These are phyloP conservation scores for Triplophysa siluroides DNA, from an alignment of 2,113 vertebrate species.

Conservation along the genomic window DNA sequence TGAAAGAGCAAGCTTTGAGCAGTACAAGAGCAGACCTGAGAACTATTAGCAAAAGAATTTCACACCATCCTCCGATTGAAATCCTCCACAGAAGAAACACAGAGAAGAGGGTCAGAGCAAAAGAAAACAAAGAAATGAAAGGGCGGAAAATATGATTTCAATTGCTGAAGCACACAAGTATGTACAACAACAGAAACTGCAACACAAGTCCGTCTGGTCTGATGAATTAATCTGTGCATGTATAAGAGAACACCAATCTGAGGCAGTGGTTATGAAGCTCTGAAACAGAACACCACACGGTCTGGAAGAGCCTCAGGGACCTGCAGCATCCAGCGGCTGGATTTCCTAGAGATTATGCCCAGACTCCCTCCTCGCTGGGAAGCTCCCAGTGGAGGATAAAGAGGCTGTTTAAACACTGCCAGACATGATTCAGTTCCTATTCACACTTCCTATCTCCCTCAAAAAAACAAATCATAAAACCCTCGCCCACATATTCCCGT, in stretches of 20 bases:
- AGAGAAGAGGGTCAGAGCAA: background rate
- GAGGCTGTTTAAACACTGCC: conserved; percentile 73
- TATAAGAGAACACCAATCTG: conserved; percentile 42
- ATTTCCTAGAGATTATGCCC: conserved; percentile 71
- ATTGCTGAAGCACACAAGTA: conserved; percentile 1
- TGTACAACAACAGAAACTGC: conserved; percentile 2
- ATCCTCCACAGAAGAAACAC: background rate
- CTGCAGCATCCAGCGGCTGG: conserved; percentile 64
- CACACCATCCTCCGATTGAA: background rate
- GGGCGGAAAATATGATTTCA: background rate
- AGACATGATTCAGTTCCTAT: conserved; percentile 69
- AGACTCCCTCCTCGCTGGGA: conserved; percentile 71
- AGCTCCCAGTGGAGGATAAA: conserved; percentile 75
- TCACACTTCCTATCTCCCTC: conserved; percentile 74
- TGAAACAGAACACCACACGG: conserved; percentile 71
- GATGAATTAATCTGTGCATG: conserved; percentile 31
- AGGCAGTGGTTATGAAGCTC: conserved; percentile 46
- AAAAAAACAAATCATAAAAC: conserved; percentile 76
- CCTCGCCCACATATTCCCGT: conserved; percentile 53
- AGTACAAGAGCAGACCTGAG: background rate
- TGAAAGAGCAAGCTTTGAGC: background rate
- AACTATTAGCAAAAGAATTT: conserved; percentile 16
- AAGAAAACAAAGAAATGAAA: background rate
- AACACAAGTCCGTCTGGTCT: conserved; percentile 39
- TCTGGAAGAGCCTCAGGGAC: conserved; percentile 80